Evolutionary conservation across 2,888 invertebrate genomes (phyloP).

Genomic region (Drosophila neutralis): DNA sequence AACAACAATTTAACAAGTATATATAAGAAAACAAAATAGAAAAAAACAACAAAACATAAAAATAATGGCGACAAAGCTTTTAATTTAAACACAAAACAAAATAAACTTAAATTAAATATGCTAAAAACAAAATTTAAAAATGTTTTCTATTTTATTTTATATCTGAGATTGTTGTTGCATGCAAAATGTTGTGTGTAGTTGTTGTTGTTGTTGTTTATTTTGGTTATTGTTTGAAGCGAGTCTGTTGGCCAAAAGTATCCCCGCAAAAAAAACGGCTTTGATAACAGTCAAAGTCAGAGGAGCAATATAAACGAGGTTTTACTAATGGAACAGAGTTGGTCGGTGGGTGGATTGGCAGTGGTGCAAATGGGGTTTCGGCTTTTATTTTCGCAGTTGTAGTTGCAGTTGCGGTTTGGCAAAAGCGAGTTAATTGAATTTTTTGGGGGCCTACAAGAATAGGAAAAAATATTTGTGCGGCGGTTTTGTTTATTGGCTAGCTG

Average conservation of each 20-base stretch:
- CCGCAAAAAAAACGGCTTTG: constrained; percentile 7
- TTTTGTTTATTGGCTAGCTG: constrained; percentile 12
- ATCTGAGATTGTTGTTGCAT: constrained; percentile 68
- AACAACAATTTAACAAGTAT: constrained; percentile 63
- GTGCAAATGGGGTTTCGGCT: neutral
- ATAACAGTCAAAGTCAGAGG: constrained; percentile 7
- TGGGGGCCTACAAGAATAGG: constrained; percentile 27
- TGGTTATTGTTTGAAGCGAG: constrained; percentile 1
- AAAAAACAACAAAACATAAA: constrained; percentile 49
- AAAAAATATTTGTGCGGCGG: constrained; percentile 29
- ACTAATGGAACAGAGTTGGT: constrained; percentile 2
- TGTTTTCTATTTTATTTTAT: constrained; percentile 17
- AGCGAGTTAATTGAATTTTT: constrained; percentile 71
- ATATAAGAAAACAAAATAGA: constrained; percentile 32
- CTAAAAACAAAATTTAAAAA: constrained; percentile 16
- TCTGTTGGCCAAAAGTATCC: constrained; percentile 36
- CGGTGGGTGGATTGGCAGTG: neutral
- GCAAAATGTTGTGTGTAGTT: constrained; percentile 26
- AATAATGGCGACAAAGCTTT: constrained; percentile 28
- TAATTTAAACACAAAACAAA: constrained; percentile 19
- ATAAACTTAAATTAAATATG: constrained; percentile 20
- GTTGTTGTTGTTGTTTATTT: constrained; percentile 2
- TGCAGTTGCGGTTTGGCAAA: constrained; percentile 57
- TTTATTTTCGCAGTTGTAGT: constrained; percentile 6
- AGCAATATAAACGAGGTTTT: constrained; percentile 28